Percentiles rank a stretch among this genome's conserved stretches.
phyloP scores from a whole-genome alignment of 37 sponge, comb jelly and placozoan genomes.

The Oscarella lobularis region DNA sequence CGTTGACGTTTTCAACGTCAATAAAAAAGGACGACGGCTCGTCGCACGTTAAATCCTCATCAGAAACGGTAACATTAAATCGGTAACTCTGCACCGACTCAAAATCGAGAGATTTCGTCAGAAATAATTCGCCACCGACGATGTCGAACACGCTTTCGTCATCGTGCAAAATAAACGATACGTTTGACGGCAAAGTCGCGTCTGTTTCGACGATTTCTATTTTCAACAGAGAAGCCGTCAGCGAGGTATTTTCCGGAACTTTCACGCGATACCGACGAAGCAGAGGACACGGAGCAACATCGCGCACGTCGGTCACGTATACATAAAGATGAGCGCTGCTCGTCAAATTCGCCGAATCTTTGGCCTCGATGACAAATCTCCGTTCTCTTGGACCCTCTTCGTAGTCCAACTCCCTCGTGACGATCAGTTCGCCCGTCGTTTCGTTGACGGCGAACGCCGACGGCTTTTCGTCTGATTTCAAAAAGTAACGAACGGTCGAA shows the following conservation, averaged over 20 bases:
- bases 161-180: neutral
- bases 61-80: neutral
- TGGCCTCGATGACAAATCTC: slow-evolving; percentile 28
- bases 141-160: neutral
- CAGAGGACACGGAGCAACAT: slow-evolving; percentile 7
- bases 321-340: slow-evolving; percentile 11
- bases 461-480: neutral
- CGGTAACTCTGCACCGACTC: neutral
- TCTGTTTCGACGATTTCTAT: neutral
- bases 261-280: neutral
- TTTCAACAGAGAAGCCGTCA: neutral
- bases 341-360: slow-evolving; percentile 25
- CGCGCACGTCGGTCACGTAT: slow-evolving; percentile 18
- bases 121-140: neutral
- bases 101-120: neutral
- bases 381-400: slow-evolving; percentile 18
- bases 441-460: neutral
- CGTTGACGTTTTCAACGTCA: neutral
- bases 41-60: neutral
- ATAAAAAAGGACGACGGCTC: neutral
- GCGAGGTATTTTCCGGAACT: neutral
- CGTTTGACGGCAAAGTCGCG: neutral
- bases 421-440: slow-evolving; percentile 11
- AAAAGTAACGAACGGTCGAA: neutral
- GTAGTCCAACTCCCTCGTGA: slow-evolving; percentile 21